Conservation (phyloP, 2,113 vertebrate species). For the Megalops atlanticus region DNA sequence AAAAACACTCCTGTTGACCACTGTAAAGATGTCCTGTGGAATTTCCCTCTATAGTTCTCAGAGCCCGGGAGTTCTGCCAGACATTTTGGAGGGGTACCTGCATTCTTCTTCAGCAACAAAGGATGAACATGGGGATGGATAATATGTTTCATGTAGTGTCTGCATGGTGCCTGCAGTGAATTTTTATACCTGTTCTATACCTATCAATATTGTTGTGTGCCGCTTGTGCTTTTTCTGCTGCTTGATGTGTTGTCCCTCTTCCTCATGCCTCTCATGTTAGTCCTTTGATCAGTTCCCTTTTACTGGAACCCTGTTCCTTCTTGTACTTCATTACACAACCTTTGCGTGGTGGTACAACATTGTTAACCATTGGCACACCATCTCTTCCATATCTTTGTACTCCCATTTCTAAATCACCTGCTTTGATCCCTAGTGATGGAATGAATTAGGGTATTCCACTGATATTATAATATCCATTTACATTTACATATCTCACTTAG, state of each 20-base stretch:
- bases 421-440: not conserved
- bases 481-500: too few relatives aligned
- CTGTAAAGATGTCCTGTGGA: conserved; percentile 54
- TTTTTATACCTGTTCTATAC: not conserved
- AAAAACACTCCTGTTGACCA: conserved; percentile 55
- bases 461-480: not conserved
- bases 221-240: not conserved
- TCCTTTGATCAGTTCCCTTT: not conserved
- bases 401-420: not conserved
- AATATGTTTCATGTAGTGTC: not conserved
- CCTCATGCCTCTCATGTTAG: not conserved
- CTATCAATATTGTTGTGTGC: not conserved
- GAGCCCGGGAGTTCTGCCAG: conserved; percentile 39
- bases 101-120: conserved; percentile 19
- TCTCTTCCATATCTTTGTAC: not conserved
- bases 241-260: not conserved
- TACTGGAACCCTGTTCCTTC: not conserved
- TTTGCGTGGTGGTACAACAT: not conserved
- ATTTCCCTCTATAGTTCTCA: conserved; percentile 45
- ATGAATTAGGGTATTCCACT: not conserved
- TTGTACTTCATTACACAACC: not conserved
- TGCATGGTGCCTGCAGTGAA: not conserved
- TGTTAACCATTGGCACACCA: not conserved
- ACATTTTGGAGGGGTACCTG: conserved; percentile 41
- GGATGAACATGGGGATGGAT: not conserved